Evolutionary conservation across 2,113 vertebrate species (phyloP).

Genomic region (Mastomys natalensis): DNA sequence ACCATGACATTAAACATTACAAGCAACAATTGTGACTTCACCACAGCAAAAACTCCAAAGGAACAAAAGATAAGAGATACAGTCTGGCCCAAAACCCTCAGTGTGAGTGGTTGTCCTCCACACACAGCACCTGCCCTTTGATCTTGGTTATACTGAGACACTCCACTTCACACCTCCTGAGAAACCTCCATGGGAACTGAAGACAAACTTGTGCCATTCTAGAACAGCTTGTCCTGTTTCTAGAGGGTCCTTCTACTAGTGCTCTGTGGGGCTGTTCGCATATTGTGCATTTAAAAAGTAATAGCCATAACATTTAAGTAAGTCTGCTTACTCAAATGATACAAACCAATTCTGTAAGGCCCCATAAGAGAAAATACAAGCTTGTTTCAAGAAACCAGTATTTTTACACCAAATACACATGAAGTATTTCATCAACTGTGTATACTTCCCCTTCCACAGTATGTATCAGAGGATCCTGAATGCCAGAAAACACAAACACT

Average conservation of each 20-base stretch:
- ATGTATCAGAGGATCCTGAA: neutral
- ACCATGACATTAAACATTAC: neutral
- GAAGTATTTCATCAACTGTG: neutral
- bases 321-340: neutral
- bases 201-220: accelerated
- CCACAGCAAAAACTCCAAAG: neutral
- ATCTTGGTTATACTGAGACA: accelerated
- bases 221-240: accelerated
- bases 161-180: accelerated
- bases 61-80: neutral
- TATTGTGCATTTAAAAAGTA: neutral
- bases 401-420: neutral
- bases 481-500: neutral
- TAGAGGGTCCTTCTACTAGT: neutral
- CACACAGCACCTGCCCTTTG: accelerated
- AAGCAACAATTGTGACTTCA: neutral
- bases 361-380: neutral
- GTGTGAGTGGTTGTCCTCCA: accelerated
- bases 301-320: accelerated
- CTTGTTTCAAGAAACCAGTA: neutral
- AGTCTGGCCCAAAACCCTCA: neutral
- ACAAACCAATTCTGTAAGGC: neutral
- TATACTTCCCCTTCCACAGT: neutral
- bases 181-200: neutral
- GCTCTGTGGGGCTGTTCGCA: accelerated